A percentile compares a stretch with the other conserved stretches of the same genome.
phyloP scores from a whole-genome alignment of 2,113 vertebrate species.

The Danio rerio region DNA sequence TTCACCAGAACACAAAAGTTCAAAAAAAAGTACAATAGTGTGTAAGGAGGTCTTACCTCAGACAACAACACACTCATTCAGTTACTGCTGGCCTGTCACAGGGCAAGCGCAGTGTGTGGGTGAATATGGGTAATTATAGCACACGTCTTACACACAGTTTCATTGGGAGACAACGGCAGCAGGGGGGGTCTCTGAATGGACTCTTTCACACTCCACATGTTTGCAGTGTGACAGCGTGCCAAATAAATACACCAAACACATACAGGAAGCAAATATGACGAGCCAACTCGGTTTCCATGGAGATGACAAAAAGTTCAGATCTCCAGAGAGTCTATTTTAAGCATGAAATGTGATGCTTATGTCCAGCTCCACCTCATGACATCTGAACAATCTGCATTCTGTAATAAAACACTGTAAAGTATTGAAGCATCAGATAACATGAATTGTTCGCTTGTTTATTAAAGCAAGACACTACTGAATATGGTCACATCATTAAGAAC shows the following conservation, averaged over 20 bases:
- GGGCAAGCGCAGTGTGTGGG: conserved; percentile 2
- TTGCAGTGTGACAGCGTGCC: conserved; percentile 8
- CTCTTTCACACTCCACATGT: conserved; percentile 48
- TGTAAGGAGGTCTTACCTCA: neutral
- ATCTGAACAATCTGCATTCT: neutral
- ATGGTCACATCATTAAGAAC: no score
- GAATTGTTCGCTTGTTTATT: neutral
- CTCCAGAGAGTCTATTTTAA: neutral
- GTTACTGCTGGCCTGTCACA: no score
- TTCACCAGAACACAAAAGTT: no score
- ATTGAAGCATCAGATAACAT: neutral
- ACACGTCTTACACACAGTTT: conserved; percentile 10
- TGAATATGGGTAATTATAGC: conserved; percentile 50
- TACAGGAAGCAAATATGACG: neutral
- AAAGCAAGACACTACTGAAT: no score
- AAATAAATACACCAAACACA: conserved; percentile 24
- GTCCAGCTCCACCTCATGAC: neutral
- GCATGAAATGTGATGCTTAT: neutral
- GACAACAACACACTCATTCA: no score
- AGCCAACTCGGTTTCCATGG: conserved; percentile 34
- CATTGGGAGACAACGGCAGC: conserved; percentile 1
- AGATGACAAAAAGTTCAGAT: conserved; percentile 14
- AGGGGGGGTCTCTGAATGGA: conserved; percentile 47
- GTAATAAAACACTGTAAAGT: neutral
- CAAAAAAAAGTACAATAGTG: no score